Conservation (phyloP, 1,140 invertebrate species). For the Episyrphus balteatus region DNA sequence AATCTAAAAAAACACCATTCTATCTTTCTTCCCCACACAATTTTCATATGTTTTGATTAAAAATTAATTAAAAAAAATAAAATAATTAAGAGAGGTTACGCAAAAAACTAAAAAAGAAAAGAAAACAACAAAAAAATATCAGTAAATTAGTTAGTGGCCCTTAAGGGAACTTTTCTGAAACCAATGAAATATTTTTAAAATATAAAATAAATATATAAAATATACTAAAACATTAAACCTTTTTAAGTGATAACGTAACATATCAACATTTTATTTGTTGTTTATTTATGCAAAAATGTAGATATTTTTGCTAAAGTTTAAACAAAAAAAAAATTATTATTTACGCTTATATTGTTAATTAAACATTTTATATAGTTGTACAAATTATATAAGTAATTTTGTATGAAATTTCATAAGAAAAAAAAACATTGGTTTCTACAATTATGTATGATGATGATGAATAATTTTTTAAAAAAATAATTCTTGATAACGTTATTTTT, state of each 20-base stretch:
- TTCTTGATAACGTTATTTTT: no score
- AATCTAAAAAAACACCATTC: no score
- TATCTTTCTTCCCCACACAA: background rate
- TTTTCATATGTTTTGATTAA: conserved; percentile 4
- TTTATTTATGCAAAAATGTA: conserved; percentile 2
- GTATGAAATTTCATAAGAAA: no score
- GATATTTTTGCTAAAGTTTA: conserved; percentile 12
- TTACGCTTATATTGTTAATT: background rate
- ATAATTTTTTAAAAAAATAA: no score
- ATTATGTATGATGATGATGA: no score
- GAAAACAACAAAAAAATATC: conserved; percentile 15
- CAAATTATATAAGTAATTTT: no score
- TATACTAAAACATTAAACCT: background rate
- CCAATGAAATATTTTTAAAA: no score
- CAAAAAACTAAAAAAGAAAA: conserved; percentile 9
- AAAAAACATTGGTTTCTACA: no score
- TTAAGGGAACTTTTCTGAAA: conserved; percentile 56
- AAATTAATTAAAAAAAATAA: conserved; percentile 24
- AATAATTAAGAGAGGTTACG: conserved; percentile 11
- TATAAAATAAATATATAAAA: background rate
- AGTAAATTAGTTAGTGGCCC: conserved; percentile 43
- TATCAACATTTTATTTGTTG: background rate
- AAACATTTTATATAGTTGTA: no score
- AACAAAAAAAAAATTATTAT: background rate
- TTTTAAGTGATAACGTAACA: background rate